Conservation (phyloP, 2,113 vertebrate genomes). For the Morone saxatilis region DNA sequence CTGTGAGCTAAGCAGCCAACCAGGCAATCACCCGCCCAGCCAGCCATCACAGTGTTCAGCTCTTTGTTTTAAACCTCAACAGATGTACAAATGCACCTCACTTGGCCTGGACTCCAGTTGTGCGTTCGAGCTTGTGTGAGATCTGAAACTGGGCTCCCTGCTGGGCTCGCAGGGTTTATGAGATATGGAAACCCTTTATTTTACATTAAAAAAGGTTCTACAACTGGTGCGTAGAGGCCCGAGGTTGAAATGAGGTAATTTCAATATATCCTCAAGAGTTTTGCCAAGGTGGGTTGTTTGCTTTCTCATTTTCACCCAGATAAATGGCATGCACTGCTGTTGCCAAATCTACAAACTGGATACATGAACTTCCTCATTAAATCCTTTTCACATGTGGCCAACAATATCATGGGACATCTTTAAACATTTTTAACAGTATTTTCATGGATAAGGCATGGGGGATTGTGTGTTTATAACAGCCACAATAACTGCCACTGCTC, state of each 20-base stretch:
- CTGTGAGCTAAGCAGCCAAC: slow-evolving; percentile 21
- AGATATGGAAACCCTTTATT: slow-evolving; percentile 33
- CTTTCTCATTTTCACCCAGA: slow-evolving; percentile 19
- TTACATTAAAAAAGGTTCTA: slow-evolving; percentile 3
- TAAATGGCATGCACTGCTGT: not conserved
- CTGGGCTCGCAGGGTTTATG: slow-evolving; percentile 14
- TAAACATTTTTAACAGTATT: not conserved
- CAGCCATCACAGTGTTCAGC: slow-evolving; percentile 13
- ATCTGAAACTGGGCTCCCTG: slow-evolving; percentile 31
- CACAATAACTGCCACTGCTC: not conserved
- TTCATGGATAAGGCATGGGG: not conserved
- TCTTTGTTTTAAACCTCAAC: slow-evolving; percentile 41
- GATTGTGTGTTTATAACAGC: not conserved
- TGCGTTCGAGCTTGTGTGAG: slow-evolving; percentile 18
- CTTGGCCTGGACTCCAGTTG: slow-evolving; percentile 10
- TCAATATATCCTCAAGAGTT: slow-evolving; percentile 23
- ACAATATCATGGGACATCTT: not conserved
- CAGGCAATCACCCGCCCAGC: slow-evolving; percentile 10
- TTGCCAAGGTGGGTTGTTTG: slow-evolving; percentile 21
- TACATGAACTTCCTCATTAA: slow-evolving; percentile 20
- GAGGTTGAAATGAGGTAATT: slow-evolving; percentile 29
- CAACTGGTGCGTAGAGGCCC: not conserved
- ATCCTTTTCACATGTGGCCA: slow-evolving; percentile 19
- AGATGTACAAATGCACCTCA: slow-evolving; percentile 22
- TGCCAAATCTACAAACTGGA: slow-evolving; percentile 32